Conservation (phyloP, 2,113 vertebrate species). For the Ceratotherium simum region DNA sequence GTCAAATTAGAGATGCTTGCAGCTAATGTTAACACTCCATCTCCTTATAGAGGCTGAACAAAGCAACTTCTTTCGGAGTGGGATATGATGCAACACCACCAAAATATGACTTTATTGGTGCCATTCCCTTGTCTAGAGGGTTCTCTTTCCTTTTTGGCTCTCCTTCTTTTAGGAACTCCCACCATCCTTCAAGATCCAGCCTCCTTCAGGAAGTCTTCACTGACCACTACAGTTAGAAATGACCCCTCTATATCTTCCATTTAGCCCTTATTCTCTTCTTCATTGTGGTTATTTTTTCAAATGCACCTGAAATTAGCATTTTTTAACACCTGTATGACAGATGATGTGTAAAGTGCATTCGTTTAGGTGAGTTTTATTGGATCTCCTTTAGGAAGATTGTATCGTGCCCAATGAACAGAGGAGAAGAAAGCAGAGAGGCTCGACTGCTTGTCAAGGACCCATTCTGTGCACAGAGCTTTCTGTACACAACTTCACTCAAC, state of each 20-base stretch:
- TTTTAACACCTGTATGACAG: neutral
- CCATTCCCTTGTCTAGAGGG: neutral
- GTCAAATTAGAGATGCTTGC: neutral
- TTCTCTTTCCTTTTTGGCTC: neutral
- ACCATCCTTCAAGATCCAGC: neutral
- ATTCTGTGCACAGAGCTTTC: neutral
- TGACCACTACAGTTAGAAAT: too few species aligned
- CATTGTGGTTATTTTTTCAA: neutral
- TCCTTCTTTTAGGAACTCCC: neutral
- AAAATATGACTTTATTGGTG: neutral
- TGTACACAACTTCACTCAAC: neutral
- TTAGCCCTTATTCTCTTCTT: neutral
- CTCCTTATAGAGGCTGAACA: neutral
- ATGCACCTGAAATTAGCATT: neutral
- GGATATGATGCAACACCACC: neutral
- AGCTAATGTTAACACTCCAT: neutral
- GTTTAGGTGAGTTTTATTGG: neutral
- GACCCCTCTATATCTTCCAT: neutral
- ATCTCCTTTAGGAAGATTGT: neutral
- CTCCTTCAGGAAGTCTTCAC: neutral
- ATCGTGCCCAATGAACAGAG: neutral
- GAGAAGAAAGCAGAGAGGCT: neutral
- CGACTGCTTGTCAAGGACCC: neutral
- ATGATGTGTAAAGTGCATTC: neutral
- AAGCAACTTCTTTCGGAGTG: neutral